These are phyloP conservation scores for Archegozetes longisetosus DNA, from an alignment of 1,140 invertebrate genomes.

Conservation along the genomic window DNA sequence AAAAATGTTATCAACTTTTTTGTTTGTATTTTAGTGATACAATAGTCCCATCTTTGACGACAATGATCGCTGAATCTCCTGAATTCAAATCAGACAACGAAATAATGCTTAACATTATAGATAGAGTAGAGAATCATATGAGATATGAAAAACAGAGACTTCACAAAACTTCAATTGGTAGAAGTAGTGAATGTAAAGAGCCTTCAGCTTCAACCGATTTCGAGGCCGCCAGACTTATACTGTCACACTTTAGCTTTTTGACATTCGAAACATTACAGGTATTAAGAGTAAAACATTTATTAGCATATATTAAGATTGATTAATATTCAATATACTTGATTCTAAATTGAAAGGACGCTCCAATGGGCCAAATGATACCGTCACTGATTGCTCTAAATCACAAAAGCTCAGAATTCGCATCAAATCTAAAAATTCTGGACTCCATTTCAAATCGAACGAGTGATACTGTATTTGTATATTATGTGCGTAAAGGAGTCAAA, in stretches of 20 bases:
- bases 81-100: slow-evolving; percentile 12
- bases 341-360: slow-evolving; percentile 26
- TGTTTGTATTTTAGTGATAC: slow-evolving; percentile 7
- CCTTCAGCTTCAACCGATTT: slow-evolving; percentile 55
- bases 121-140: slow-evolving; percentile 29
- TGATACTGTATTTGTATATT: slow-evolving; percentile 89
- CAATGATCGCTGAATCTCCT: slow-evolving; percentile 7
- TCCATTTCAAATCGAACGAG: slow-evolving; percentile 61
- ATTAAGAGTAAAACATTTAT: slow-evolving; percentile 5
- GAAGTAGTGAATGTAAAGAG: slow-evolving; percentile 51
- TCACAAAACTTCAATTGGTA: slow-evolving; percentile 22
- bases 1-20: not conserved
- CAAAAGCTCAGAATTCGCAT: slow-evolving; percentile 46
- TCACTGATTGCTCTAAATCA: slow-evolving; percentile 63
- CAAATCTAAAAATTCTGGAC: slow-evolving; percentile 55
- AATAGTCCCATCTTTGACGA: slow-evolving; percentile 3
- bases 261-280: slow-evolving; percentile 34
- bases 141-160: slow-evolving; percentile 23
- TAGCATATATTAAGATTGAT: too few species aligned
- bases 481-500: slow-evolving; percentile 69
- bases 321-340: slow-evolving; percentile 3
- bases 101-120: slow-evolving; percentile 29
- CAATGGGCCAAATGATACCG: slow-evolving; percentile 29
- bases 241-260: slow-evolving; percentile 84
- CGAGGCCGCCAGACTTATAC: slow-evolving; percentile 77